Evolutionary conservation across 2,113 vertebrate genomes (phyloP).

Genomic region (Hemibagrus wyckioides): DNA sequence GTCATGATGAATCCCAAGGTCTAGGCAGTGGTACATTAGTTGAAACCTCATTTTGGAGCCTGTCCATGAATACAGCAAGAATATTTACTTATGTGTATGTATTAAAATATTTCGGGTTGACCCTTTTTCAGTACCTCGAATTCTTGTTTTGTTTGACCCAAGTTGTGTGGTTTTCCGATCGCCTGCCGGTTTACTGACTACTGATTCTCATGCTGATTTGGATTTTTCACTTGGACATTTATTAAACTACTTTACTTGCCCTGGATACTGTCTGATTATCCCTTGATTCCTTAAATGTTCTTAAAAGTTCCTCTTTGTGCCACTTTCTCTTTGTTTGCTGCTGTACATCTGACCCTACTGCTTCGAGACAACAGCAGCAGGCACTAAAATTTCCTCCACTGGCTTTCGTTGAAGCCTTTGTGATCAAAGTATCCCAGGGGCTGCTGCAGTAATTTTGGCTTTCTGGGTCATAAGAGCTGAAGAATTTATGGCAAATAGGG

Average conservation of each 20-base stretch:
- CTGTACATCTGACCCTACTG: neutral
- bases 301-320: neutral
- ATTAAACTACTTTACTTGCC: too few species aligned
- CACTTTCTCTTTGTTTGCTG: neutral
- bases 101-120: too few species aligned
- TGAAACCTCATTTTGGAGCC: neutral
- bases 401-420: conserved; percentile 1
- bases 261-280: neutral
- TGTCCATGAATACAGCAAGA: neutral
- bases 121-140: too few species aligned
- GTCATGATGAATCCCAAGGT: neutral
- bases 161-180: too few species aligned
- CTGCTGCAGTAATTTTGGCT: neutral
- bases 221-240: too few species aligned
- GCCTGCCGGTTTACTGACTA: too few species aligned
- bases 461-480: conserved; percentile 19
- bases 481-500: neutral
- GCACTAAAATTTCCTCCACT: neutral
- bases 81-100: too few species aligned
- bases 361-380: neutral
- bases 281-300: neutral
- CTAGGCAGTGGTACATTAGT: neutral
- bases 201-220: too few species aligned
- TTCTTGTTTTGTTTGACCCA: too few species aligned
- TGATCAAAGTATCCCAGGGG: neutral